Conservation (phyloP, 1,140 invertebrate genomes). For the Prorops nasuta region DNA sequence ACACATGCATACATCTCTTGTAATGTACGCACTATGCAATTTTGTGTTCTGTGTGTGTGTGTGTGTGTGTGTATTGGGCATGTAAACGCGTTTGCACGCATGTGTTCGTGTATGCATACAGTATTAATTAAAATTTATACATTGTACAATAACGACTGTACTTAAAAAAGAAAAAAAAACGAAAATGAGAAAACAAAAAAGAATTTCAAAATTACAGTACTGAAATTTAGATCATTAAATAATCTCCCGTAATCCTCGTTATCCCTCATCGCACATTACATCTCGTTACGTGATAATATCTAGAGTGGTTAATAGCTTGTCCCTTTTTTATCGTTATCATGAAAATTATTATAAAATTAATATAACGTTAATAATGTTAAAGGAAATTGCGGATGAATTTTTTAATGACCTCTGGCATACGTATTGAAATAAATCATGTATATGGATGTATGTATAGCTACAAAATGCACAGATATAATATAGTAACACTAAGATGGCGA, state of each 20-base stretch:
- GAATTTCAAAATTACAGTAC: conserved; percentile 25
- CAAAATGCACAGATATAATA: conserved; percentile 29
- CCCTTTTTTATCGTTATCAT: too few species aligned
- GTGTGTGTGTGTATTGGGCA: too few species aligned
- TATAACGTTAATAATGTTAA: too few species aligned
- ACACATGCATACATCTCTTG: conserved; percentile 34
- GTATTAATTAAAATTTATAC: conserved; percentile 29
- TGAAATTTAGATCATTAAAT: conserved; percentile 25
- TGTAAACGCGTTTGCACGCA: not conserved
- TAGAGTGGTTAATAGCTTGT: too few species aligned
- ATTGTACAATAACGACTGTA: conserved; percentile 33
- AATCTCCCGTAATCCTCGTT: conserved; percentile 32
- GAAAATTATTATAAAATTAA: too few species aligned
- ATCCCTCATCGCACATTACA: too few species aligned
- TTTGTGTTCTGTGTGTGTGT: not conserved
- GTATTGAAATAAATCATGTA: not conserved
- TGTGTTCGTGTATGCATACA: conserved; percentile 9
- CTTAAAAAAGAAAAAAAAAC: conserved; percentile 15
- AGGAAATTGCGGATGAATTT: not conserved
- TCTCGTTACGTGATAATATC: conserved; percentile 35
- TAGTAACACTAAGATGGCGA: conserved; percentile 31
- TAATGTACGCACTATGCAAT: conserved; percentile 26
- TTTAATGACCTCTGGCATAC: not conserved
- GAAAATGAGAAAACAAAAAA: too few species aligned
- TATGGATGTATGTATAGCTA: conserved; percentile 11